Conservation (phyloP, 2,113 vertebrate genomes). For the Grus americana region DNA sequence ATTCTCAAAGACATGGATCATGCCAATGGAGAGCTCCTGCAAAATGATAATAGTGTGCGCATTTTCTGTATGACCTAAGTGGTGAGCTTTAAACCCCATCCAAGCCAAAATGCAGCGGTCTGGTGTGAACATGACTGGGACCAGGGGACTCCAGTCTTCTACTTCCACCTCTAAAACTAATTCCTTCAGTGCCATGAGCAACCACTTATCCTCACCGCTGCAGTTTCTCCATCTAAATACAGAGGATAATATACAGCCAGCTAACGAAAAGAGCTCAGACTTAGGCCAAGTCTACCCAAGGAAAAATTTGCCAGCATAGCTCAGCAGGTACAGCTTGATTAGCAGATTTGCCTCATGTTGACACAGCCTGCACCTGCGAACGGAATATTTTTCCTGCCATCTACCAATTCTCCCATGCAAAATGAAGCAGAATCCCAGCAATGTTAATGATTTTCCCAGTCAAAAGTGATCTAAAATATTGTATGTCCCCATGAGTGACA, state of each 20-base stretch:
- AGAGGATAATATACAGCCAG: not conserved
- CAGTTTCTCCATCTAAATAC: not conserved
- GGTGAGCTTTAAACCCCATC: constrained; percentile 10
- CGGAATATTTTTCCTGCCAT: not conserved
- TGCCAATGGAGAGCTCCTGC: constrained; percentile 41
- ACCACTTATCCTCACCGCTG: constrained; percentile 46
- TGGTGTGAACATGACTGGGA: not conserved
- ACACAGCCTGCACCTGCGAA: constrained; percentile 1
- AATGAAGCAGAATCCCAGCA: not conserved
- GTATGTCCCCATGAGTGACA: not conserved
- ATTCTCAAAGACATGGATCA: constrained; percentile 62
- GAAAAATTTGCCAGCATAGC: not conserved
- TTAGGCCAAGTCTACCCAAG: not conserved
- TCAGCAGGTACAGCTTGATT: constrained; percentile 19
- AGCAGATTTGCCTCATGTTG: not conserved
- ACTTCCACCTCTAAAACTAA: constrained; percentile 32
- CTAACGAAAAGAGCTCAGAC: not conserved
- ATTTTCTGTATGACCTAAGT: not conserved
- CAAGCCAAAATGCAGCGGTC: not conserved
- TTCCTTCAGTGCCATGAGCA: constrained; percentile 48
- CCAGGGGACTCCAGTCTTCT: not conserved
- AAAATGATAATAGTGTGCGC: not conserved
- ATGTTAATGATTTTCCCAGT: not conserved
- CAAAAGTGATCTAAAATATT: not conserved
- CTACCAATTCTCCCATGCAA: not conserved